Evolutionary conservation across 1,140 invertebrate species (phyloP), one percentile per base, ranked within the genome.

Genomic region (Tetragnatha versicolor): DNA sequence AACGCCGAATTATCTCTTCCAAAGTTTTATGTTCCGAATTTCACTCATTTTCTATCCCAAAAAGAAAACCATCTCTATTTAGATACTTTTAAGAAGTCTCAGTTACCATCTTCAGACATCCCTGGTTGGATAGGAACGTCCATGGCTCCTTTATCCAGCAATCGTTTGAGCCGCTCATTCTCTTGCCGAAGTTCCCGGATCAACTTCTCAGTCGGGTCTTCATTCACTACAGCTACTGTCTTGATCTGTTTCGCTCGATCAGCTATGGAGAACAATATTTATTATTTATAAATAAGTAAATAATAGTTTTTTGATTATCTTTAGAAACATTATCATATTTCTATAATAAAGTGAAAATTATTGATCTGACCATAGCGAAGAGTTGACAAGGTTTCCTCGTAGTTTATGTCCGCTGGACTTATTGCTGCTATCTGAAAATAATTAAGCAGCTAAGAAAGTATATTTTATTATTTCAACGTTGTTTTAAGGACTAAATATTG

Each of bases 361-460:
- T n/a, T n/a, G 0, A 2, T 82, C 83, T 84, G 84, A 89, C 89
- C 89, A 85, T 89, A 91, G 81, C 89, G 82, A 35, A 91, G 84
- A 1, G 90, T 90, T 31, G 88, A 88, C 9, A 91, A 80, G 0
- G 90, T 90, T 83, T 91, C 90, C 60, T 91, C 90, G 81, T 89
- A 91, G 82, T 90, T 90, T n/a, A 89, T 88, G 82, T 91, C 89
- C 10, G 90, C 90, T 6, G 90, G 90, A 37, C 89, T 91, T 33
- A 91, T 86, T 3, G 90, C 88, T 17, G 90, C 90, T 63, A 90
- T 89, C 89, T 90, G 85, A 22, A 88, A 70, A 51, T 63, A 63
- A 20, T 2, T 51, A 42, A 7, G 39, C 17, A 9, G 7, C 39
- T 42, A 42, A 42, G 39, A 7, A 42, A 42, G 17, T 42, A 17